Conservation (phyloP, 2,797 vertebrate genomes). For the Tinamus major region DNA sequence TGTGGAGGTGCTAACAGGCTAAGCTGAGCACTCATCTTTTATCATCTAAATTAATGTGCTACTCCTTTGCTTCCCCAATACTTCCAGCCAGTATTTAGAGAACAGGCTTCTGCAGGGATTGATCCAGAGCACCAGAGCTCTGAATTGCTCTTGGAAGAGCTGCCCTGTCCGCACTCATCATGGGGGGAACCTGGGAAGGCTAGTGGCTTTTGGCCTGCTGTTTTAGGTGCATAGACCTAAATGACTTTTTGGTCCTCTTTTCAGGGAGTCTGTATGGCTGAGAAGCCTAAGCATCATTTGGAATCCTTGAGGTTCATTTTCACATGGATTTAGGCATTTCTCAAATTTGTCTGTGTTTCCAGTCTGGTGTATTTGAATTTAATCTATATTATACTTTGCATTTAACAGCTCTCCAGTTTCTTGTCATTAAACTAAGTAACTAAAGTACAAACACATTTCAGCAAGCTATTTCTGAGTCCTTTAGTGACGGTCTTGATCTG, state of each 20-base stretch:
- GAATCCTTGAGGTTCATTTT: neutral
- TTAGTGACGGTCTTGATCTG: neutral
- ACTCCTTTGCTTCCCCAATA: neutral
- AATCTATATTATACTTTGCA: neutral
- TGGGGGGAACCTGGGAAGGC: neutral
- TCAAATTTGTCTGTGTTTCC: neutral
- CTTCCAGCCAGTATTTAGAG: neutral
- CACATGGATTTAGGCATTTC: neutral
- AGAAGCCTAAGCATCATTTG: neutral
- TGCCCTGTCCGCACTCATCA: neutral
- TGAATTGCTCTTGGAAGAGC: neutral
- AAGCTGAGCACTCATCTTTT: neutral
- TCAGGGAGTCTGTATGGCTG: neutral
- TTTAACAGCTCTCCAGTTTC: neutral
- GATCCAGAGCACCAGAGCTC: rapidly evolving
- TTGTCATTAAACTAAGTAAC: neutral
- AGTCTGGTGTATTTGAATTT: neutral
- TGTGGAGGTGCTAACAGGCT: neutral
- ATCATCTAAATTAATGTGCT: neutral
- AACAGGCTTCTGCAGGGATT: neutral
- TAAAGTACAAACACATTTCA: neutral
- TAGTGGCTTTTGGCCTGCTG: neutral
- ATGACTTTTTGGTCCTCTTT: neutral
- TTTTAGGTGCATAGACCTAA: neutral
- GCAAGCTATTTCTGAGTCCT: neutral